Evolutionary conservation across 2,888 invertebrate species (phyloP).

Genomic region (Microplitis manilae): DNA sequence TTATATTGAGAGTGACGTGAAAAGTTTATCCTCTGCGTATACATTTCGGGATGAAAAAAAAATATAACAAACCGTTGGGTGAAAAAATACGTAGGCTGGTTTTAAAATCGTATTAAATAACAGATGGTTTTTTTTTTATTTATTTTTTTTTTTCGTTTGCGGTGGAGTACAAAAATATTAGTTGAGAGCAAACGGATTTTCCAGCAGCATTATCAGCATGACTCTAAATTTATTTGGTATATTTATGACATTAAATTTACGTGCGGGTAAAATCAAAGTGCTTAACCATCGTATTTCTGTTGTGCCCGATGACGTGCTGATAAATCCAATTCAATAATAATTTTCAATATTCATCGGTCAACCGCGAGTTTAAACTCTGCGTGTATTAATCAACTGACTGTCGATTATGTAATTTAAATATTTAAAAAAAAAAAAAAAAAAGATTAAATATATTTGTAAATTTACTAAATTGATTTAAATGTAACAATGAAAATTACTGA

Average conservation of each 20-base stretch:
- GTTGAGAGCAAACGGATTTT: not conserved
- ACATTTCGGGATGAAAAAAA: not conserved
- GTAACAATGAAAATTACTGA: constrained; percentile 5
- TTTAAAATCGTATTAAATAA: not conserved
- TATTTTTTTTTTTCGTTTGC: not conserved
- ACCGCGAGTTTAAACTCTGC: constrained; percentile 7
- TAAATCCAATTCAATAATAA: constrained; percentile 22
- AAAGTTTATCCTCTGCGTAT: constrained; percentile 20
- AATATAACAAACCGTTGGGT: not conserved
- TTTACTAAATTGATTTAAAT: not conserved
- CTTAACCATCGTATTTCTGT: constrained; percentile 6
- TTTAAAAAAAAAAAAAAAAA: not conserved
- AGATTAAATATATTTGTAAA: not conserved
- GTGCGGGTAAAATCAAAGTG: constrained; percentile 27
- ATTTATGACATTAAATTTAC: constrained; percentile 5
- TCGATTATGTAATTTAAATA: constrained; percentile 4
- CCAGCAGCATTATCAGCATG: not conserved
- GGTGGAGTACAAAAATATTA: not conserved
- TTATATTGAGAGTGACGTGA: constrained; percentile 26
- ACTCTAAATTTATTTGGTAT: not conserved
- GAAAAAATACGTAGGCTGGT: not conserved
- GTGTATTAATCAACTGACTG: not conserved
- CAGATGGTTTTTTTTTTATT: not conserved
- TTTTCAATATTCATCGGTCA: constrained; percentile 18
- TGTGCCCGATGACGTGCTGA: constrained; percentile 5